phyloP scores from a whole-genome alignment of 2,888 invertebrate genomes.

The Drosophila robusta region DNA sequence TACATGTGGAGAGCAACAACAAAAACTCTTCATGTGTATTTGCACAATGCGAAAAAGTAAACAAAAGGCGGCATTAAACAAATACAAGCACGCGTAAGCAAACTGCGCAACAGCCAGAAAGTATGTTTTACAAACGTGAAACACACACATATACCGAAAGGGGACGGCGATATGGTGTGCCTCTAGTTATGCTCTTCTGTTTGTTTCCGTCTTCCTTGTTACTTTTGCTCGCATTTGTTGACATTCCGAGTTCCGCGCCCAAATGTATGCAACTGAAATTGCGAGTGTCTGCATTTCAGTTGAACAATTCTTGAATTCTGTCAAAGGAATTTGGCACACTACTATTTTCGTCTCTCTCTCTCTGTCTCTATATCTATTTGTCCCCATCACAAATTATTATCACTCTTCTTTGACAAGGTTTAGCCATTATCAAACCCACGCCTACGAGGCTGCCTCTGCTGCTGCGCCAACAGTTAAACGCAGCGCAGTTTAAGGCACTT shows the following conservation, averaged over 20 bases:
- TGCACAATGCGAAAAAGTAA: conserved; percentile 67
- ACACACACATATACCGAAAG: conserved; percentile 9
- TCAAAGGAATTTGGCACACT: conserved; percentile 1
- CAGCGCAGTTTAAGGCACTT: conserved; percentile 45
- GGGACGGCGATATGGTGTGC: neutral
- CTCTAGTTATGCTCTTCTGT: conserved; percentile 31
- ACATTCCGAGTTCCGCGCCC: conserved; percentile 34
- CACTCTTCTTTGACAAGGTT: conserved; percentile 14
- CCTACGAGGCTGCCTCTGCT: conserved; percentile 8
- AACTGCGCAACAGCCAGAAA: conserved; percentile 58
- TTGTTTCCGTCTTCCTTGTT: conserved; percentile 46
- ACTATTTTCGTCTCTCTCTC: neutral
- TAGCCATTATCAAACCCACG: conserved; percentile 30
- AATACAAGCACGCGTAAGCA: conserved; percentile 46
- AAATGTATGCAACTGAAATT: conserved; percentile 30
- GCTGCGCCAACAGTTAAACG: conserved; percentile 49
- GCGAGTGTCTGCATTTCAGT: conserved; percentile 11
- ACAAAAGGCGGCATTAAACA: conserved; percentile 64
- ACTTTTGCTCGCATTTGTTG: conserved; percentile 50
- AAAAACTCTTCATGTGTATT: conserved; percentile 40
- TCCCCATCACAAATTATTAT: conserved; percentile 9
- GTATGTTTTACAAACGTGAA: conserved; percentile 67
- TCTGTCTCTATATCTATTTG: neutral
- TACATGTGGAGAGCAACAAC: conserved; percentile 3
- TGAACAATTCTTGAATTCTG: conserved; percentile 5